Conservation (phyloP, 2,888 invertebrate species). For the Habroteleia sp. region DNA sequence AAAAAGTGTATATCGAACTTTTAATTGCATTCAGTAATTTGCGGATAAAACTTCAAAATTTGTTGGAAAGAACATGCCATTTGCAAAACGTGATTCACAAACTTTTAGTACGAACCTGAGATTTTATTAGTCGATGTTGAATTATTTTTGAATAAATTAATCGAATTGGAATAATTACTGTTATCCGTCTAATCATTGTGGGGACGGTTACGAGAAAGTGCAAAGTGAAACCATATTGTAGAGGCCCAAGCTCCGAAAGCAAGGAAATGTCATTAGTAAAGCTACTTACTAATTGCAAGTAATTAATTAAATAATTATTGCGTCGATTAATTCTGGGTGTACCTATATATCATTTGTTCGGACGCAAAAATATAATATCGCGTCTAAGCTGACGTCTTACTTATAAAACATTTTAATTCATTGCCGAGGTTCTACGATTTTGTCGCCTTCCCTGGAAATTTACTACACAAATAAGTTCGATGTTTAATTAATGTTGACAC, state of each 20-base stretch:
- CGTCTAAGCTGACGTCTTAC: not conserved
- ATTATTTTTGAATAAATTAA: slow-evolving; percentile 50
- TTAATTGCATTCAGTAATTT: too few species aligned
- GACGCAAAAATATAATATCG: slow-evolving; percentile 12
- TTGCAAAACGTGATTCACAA: too few species aligned
- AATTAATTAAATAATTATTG: slow-evolving; percentile 71
- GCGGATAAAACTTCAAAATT: too few species aligned
- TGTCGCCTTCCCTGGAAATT: slow-evolving; percentile 10
- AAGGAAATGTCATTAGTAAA: slow-evolving; percentile 53
- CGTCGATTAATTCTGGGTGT: slow-evolving; percentile 68
- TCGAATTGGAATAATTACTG: slow-evolving; percentile 40
- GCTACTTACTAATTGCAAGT: slow-evolving; percentile 67
- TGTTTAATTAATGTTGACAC: slow-evolving; percentile 37
- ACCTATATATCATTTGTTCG: slow-evolving; percentile 11
- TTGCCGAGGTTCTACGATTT: slow-evolving; percentile 8
- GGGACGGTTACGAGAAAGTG: slow-evolving; percentile 29
- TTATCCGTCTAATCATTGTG: slow-evolving; percentile 43
- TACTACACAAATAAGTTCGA: slow-evolving; percentile 26
- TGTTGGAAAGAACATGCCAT: too few species aligned
- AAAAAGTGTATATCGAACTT: too few species aligned
- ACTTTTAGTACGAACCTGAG: slow-evolving; percentile 3
- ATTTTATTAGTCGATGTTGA: slow-evolving; percentile 20
- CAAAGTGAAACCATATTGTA: slow-evolving; percentile 10
- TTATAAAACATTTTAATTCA: slow-evolving; percentile 22
- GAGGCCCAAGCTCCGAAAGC: not conserved